A percentile compares a stretch with the other conserved stretches of the same genome.
Conservation (phyloP, 2,888 invertebrate genomes). For the Dynastes maya region DNA sequence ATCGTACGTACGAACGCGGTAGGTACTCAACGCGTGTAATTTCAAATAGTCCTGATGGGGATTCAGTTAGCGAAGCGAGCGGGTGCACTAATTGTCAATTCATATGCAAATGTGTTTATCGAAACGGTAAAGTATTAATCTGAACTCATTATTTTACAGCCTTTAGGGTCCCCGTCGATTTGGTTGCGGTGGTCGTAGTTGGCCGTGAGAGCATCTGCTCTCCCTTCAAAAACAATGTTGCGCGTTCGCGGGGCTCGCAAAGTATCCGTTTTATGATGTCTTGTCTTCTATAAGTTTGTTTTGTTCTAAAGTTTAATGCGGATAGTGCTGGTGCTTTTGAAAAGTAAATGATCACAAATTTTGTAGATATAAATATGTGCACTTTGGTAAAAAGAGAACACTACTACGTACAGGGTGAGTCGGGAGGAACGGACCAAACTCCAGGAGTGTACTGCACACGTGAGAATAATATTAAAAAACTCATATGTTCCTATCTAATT, state of each 20-base stretch:
- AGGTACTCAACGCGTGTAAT: conserved; percentile 27
- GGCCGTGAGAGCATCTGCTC: conserved; percentile 48
- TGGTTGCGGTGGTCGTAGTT: conserved; percentile 34
- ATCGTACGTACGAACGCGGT: background rate
- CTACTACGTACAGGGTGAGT: too few species aligned
- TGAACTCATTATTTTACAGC: conserved; percentile 70
- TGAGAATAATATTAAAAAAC: too few species aligned
- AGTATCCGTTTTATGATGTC: conserved; percentile 26
- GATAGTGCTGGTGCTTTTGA: too few species aligned
- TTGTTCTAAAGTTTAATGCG: too few species aligned
- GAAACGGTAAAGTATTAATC: conserved; percentile 69
- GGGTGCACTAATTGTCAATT: conserved; percentile 71
- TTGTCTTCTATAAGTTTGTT: background rate
- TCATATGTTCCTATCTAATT: too few species aligned
- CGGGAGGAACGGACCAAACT: too few species aligned
- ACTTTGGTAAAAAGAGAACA: too few species aligned
- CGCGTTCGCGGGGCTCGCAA: conserved; percentile 33
- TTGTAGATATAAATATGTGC: too few species aligned
- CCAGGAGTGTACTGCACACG: too few species aligned
- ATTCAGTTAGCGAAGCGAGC: conserved; percentile 57
- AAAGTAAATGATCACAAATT: too few species aligned
- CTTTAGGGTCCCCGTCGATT: conserved; percentile 65
- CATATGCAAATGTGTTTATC: conserved; percentile 70
- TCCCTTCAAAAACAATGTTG: conserved; percentile 48
- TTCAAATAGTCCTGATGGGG: conserved; percentile 41